Evolutionary conservation across 1,140 invertebrate genomes (phyloP), one percentile per base, ranked within the genome.

Genomic region (Leptopilina clavipes): DNA sequence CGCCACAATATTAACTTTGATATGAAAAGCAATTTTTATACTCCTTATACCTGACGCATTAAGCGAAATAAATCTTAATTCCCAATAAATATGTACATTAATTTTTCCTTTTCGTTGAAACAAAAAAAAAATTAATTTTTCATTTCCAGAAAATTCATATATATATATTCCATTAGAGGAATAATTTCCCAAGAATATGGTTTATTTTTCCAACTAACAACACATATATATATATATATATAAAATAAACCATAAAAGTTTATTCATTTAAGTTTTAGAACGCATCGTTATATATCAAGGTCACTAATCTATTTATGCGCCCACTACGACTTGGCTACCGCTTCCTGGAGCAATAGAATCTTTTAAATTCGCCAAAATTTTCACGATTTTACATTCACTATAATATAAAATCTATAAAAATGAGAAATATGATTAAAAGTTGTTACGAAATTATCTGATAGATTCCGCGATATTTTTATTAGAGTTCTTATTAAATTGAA

Each of bases 171-270:
- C 25, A n/a, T n/a, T n/a, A n/a, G 25, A 31, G 25, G n/a, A n/a
- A n/a, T n/a, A n/a, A n/a, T n/a, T n/a, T n/a, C 19, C 25, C 12
- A 22, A 59, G 56, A 25, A 12, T n/a, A n/a, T 59, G 11, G 54
- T 25, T 59, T 59, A 25, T 59, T 59, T 59, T 59, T 19, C 3
- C 11, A 10, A 59, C 22, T 59, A 25, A 25, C 6, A 14, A 25
- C 22, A 59, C 56, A 22, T n/a, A n/a, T n/a, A n/a, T n/a, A n/a
- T n/a, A n/a, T n/a, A n/a, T n/a, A n/a, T n/a, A n/a, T n/a, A n/a
- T 25, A 59, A 25, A 59, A 59, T 25, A 59, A 59, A 22, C 56
- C 56, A 59, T 59, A 25, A 59, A 31, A 14, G 56, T 59, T 59
- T 25, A 59, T 25, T 11, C 56, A 25, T 59, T 59, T 59, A 59